These are phyloP conservation scores for Augochlorella aurata DNA, from an alignment of 2,888 invertebrate species.

Conservation along the genomic window DNA sequence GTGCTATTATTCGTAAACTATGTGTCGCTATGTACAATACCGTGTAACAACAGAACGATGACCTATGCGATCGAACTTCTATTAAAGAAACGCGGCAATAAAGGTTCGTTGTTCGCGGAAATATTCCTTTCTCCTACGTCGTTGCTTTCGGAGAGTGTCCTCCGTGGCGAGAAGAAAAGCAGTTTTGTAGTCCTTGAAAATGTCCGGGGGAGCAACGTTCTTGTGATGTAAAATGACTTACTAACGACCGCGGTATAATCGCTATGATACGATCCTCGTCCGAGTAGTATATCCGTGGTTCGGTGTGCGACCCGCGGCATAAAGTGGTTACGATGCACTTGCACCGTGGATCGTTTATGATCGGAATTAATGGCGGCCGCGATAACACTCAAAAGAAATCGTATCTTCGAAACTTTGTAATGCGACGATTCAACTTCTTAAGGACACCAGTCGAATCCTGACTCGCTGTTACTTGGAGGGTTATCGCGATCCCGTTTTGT, in stretches of 20 bases:
- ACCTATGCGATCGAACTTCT: constrained; percentile 49
- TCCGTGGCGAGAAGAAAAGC: constrained; percentile 37
- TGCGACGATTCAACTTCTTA: constrained; percentile 33
- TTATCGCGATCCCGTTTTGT: constrained; percentile 14
- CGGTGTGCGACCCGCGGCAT: constrained; percentile 49
- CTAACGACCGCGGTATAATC: constrained; percentile 65
- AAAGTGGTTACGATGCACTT: constrained; percentile 61
- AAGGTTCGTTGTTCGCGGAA: constrained; percentile 24
- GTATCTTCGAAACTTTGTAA: constrained; percentile 53
- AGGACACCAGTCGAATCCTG: constrained; percentile 30
- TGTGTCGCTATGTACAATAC: constrained; percentile 23
- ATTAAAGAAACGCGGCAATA: constrained; percentile 59
- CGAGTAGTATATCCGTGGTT: constrained; percentile 59
- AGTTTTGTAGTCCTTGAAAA: constrained; percentile 49
- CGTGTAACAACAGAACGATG: constrained; percentile 24
- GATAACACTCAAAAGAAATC: constrained; percentile 62
- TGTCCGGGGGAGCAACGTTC: constrained; percentile 45
- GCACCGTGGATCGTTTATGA: constrained; percentile 64
- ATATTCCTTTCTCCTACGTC: background rate
- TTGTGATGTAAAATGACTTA: constrained; percentile 61
- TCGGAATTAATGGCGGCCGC: constrained; percentile 64
- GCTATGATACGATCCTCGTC: constrained; percentile 45
- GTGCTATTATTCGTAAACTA: background rate
- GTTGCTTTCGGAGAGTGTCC: background rate
- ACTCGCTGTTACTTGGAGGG: constrained; percentile 21